These are phyloP conservation scores for Drosophila bunnanda DNA, from an alignment of 2,888 invertebrate species.

Conservation along the genomic window DNA sequence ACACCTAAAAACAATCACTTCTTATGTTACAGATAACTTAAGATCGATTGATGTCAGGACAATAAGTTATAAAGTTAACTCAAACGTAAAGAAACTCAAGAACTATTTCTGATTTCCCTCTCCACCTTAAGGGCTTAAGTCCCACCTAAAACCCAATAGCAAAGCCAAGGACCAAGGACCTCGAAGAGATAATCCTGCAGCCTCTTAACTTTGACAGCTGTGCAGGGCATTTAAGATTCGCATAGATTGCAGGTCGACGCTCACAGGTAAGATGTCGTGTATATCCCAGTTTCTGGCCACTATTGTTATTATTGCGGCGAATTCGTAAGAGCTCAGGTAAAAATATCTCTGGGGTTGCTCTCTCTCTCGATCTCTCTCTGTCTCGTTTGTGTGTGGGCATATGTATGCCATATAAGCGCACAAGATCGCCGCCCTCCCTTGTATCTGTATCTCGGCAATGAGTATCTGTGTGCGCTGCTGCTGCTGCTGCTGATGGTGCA, in stretches of 20 bases:
- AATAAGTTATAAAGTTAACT: neutral
- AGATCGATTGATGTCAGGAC: neutral
- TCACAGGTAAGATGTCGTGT: constrained; percentile 51
- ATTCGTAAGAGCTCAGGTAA: constrained; percentile 67
- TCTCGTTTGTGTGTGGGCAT: constrained; percentile 46
- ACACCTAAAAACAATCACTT: neutral
- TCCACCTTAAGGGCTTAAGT: neutral
- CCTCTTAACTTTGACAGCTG: constrained; percentile 40
- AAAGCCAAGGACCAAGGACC: constrained; percentile 8
- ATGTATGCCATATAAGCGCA: constrained; percentile 74
- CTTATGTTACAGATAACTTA: neutral
- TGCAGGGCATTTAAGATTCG: constrained; percentile 44
- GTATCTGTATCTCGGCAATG: constrained; percentile 9
- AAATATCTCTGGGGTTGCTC: constrained; percentile 20
- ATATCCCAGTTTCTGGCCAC: constrained; percentile 52
- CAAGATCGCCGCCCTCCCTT: constrained; percentile 61
- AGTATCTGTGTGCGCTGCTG: constrained; percentile 3
- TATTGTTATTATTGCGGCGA: constrained; percentile 60
- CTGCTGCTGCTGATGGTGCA: neutral
- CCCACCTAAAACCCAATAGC: constrained; percentile 4
- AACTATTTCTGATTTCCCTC: neutral
- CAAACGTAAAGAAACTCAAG: neutral
- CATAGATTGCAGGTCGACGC: constrained; percentile 19
- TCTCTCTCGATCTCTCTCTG: constrained; percentile 18
- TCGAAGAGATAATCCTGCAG: constrained; percentile 17